Conservation (phyloP, 2,113 vertebrate species). For the Cyanoramphus novaezelandiae region DNA sequence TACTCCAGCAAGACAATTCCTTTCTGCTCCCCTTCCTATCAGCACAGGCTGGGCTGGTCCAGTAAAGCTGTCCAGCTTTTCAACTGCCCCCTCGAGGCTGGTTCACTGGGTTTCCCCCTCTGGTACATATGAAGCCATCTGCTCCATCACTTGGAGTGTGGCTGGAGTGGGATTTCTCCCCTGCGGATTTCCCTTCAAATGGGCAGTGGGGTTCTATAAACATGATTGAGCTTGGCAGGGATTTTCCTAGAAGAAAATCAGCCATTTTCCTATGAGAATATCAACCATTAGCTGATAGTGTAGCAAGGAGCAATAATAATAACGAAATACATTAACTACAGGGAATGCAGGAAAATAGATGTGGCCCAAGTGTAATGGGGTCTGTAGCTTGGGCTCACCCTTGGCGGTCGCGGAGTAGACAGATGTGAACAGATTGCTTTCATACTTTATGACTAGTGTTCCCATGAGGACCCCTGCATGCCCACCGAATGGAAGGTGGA, state of each 20-base stretch:
- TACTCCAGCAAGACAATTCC: not conserved
- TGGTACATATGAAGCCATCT: rapidly evolving
- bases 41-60: not conserved
- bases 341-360: not conserved
- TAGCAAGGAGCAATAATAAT: not conserved
- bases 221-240: not conserved
- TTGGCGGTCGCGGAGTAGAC: not conserved
- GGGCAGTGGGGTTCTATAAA: not conserved
- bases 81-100: not conserved
- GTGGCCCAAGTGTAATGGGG: not conserved
- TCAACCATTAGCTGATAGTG: not conserved
- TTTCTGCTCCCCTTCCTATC: not conserved
- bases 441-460: not conserved
- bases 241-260: not conserved
- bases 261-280: not conserved
- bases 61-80: not conserved
- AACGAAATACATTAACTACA: no score
- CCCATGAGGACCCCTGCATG: not conserved
- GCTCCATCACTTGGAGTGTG: not conserved
- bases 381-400: not conserved
- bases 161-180: not conserved
- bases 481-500: not conserved
- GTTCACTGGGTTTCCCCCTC: not conserved
- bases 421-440: not conserved
- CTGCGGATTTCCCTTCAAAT: not conserved